These are phyloP conservation scores for Arctocebus calabarensis DNA, from an alignment of 2,797 vertebrate genomes.

Conservation along the genomic window DNA sequence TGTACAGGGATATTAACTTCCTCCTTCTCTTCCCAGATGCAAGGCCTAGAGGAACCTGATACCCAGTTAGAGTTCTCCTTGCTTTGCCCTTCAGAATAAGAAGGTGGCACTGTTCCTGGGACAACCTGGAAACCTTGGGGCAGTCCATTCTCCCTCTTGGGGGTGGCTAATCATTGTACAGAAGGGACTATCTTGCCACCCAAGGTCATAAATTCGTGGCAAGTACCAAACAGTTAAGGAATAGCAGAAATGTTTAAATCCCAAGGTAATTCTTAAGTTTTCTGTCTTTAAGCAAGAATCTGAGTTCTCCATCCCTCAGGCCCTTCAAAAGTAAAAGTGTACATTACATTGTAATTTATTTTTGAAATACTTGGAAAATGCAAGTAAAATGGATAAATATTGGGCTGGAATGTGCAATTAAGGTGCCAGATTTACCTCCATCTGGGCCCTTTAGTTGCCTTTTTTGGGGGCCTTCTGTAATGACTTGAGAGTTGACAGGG, in stretches of 20 bases:
- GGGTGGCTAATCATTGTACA: neutral
- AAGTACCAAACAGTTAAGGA: conserved; percentile 50
- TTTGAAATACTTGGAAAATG: conserved; percentile 72
- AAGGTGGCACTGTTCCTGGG: neutral
- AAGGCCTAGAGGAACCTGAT: neutral
- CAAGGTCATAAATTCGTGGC: conserved; percentile 56
- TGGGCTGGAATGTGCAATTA: conserved; percentile 53
- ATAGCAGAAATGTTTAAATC: neutral
- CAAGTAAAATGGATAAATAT: conserved; percentile 70
- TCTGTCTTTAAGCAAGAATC: conserved; percentile 62
- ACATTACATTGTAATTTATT: conserved; percentile 61
- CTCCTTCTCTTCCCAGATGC: neutral
- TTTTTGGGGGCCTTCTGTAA: neutral
- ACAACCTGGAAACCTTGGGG: neutral
- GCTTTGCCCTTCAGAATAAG: neutral
- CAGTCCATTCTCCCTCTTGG: conserved; percentile 16
- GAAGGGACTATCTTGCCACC: conserved; percentile 21
- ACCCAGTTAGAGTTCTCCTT: too few relatives aligned
- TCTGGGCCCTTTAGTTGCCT: neutral
- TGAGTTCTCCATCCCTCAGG: conserved; percentile 68
- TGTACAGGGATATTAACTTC: neutral
- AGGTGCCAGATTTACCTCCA: neutral
- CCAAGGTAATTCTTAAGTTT: conserved; percentile 50
- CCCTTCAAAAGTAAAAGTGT: conserved; percentile 68
- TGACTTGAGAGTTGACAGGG: neutral